A percentile compares a stretch with the other conserved stretches of the same genome.
Evolutionary conservation across 2,888 invertebrate species (phyloP).

Genomic region (Monochamus alternatus): DNA sequence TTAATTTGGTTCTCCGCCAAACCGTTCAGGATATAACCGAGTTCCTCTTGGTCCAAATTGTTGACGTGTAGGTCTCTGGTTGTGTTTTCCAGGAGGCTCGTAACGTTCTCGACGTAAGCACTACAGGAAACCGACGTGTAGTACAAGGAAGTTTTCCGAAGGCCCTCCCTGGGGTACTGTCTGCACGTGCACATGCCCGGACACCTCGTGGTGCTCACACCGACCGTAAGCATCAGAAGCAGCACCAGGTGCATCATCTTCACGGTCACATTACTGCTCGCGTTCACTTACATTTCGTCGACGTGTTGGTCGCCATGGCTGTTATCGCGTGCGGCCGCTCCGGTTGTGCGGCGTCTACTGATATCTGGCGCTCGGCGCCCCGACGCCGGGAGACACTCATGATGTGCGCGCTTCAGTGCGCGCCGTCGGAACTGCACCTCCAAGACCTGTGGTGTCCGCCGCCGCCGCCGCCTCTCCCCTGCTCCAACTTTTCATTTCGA

Average conservation of each 20-base stretch:
- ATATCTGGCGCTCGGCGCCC: slow-evolving; percentile 48
- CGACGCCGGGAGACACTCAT: slow-evolving; percentile 51
- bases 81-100: slow-evolving; percentile 50
- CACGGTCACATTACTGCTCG: slow-evolving; percentile 53
- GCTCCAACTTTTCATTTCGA: slow-evolving; percentile 34
- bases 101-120: slow-evolving; percentile 46
- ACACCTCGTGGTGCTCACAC: slow-evolving; percentile 61
- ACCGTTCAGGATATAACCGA: slow-evolving; percentile 46
- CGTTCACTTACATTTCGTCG: slow-evolving; percentile 33
- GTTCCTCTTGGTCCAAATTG: slow-evolving; percentile 46
- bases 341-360: slow-evolving; percentile 47
- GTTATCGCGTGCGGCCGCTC: slow-evolving; percentile 33
- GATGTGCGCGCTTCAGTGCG: slow-evolving; percentile 56
- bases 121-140: slow-evolving; percentile 52
- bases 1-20: slow-evolving; percentile 43
- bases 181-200: slow-evolving; percentile 64
- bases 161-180: slow-evolving; percentile 55
- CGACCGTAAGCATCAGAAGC: slow-evolving; percentile 63
- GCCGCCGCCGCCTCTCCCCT: not conserved
- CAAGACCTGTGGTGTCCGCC: not conserved
- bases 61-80: slow-evolving; percentile 53
- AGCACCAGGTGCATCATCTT: slow-evolving; percentile 65
- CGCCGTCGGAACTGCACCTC: slow-evolving; percentile 38
- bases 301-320: slow-evolving; percentile 26
- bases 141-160: slow-evolving; percentile 48